phyloP scores from a whole-genome alignment of 2,888 invertebrate species.

The Steinernema hermaphroditum region DNA sequence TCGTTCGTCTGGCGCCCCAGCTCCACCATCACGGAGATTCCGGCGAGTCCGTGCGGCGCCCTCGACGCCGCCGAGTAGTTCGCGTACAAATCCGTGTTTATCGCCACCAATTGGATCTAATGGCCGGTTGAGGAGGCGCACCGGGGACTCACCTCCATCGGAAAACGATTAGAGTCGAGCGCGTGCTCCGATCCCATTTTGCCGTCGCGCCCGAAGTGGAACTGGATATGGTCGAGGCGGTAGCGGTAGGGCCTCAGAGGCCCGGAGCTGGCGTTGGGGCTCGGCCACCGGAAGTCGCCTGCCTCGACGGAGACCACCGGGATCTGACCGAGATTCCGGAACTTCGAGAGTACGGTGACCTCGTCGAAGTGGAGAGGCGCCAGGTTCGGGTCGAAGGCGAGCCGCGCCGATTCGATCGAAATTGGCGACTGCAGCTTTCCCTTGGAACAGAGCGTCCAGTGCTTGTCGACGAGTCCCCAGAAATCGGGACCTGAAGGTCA shows the following conservation, averaged over 20 bases:
- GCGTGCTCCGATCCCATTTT: conserved; percentile 87
- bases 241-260: conserved; percentile 75
- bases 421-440: conserved; percentile 95
- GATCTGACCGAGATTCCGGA: conserved; percentile 23
- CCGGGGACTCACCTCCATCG: conserved; percentile 83
- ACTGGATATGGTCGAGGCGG: conserved; percentile 54
- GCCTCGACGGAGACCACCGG: conserved; percentile 15
- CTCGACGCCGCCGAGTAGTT: conserved; percentile 91
- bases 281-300: conserved; percentile 9
- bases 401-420: conserved; percentile 87
- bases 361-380: conserved; percentile 89
- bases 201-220: conserved; percentile 85
- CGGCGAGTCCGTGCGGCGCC: conserved; percentile 91
- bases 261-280: conserved; percentile 74
- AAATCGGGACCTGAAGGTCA: conserved; percentile 88
- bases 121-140: background rate
- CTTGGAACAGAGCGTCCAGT: conserved; percentile 95
- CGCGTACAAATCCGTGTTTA: conserved; percentile 92
- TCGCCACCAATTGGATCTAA: conserved; percentile 85
- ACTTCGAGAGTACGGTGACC: conserved; percentile 76
- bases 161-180: conserved; percentile 72
- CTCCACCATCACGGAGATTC: conserved; percentile 88
- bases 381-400: conserved; percentile 92
- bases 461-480: conserved; percentile 94
- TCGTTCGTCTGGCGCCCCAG: conserved; percentile 70